Base-by-base conservation (phyloP, 2,797 vertebrate species). In the Hipposideros larvatus region DNA sequence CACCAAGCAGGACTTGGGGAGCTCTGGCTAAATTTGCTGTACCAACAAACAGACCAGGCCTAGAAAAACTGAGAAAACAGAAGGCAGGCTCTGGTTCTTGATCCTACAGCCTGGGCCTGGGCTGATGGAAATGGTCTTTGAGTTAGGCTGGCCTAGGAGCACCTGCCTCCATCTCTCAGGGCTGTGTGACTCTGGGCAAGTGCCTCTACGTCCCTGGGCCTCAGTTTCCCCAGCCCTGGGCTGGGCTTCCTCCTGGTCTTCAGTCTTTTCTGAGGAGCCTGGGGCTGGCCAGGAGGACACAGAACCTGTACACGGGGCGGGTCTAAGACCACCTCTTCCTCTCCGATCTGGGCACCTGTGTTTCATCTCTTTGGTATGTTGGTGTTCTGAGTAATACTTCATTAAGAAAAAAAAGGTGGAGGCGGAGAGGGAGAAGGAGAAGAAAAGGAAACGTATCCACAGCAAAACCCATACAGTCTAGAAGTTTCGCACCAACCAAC, bases 71-170 rank as follows among this genome's bases (percentile, higher is more conserved):
- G 79, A 48, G 46, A 18, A 22, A 53, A 55, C 9, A 73, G 53
- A 63, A 21, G 22, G 43, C 11, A 5, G 61, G 34, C 11, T 0
- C 41, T 2, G 37, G 41, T 26, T 46, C 61, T 37, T 2, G 48
- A 14, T 4, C 46, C 78, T 1, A 1, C 26, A 37, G 57, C 55
- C 31, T 4, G 34, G 26, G 46, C 51, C 19, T 2, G n/a, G 51
- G 13, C 41, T 21, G n/a, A 74, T 0, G 4, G 65, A 41, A n/a
- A 43, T 11, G 26, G 11, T 5, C 21, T 31, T 9, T 3, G 41
- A 48, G 51, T 21, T 65, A 34, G 86, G 63, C n/a, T 34, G 41
- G 15, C 51, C 3, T 13, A 10, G 43, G 57, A 19, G 19, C 22
- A 2, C 53, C 11, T 59, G n/a, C 41, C n/a, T 41, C 28, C 10